Percentiles rank a stretch among this genome's conserved stretches.
Evolutionary conservation across 1,140 invertebrate species (phyloP).

Genomic region (Musca vetustissima): DNA sequence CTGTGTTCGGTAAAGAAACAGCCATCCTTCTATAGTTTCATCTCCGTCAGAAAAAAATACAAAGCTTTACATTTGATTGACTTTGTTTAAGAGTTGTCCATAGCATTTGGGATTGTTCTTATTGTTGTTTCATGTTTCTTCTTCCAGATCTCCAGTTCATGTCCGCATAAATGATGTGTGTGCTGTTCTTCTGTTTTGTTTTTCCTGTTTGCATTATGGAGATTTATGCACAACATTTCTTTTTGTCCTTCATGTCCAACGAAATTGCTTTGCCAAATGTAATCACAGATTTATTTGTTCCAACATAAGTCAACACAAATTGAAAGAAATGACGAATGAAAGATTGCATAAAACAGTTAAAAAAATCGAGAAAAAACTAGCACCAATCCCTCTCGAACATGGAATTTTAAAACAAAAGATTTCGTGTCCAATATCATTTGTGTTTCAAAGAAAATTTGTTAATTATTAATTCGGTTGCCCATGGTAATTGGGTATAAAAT

Average conservation of each 20-base stretch:
- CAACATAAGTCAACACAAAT: constrained; percentile 23
- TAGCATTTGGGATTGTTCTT: background rate
- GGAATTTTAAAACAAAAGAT: background rate
- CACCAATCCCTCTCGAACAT: background rate
- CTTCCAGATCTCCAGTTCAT: too few relatives aligned
- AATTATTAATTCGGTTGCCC: constrained; percentile 17
- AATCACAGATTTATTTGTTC: constrained; percentile 23
- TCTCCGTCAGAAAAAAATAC: background rate
- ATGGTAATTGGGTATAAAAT: constrained; percentile 17
- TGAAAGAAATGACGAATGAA: background rate
- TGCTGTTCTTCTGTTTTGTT: too few relatives aligned
- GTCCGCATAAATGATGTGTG: background rate
- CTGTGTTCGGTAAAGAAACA: too few relatives aligned
- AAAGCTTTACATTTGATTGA: constrained; percentile 17
- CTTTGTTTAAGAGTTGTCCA: constrained; percentile 8
- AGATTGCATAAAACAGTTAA: too few relatives aligned
- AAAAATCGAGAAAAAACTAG: too few relatives aligned
- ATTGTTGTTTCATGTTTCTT: background rate
- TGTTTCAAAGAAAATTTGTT: background rate
- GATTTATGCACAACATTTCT: constrained; percentile 10
- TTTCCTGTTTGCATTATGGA: constrained; percentile 18
- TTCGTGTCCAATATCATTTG: background rate
- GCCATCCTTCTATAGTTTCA: too few relatives aligned
- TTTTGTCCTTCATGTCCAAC: background rate
- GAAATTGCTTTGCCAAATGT: constrained; percentile 23